Conservation (phyloP, 2,113 vertebrate species). For the Cettia cetti region DNA sequence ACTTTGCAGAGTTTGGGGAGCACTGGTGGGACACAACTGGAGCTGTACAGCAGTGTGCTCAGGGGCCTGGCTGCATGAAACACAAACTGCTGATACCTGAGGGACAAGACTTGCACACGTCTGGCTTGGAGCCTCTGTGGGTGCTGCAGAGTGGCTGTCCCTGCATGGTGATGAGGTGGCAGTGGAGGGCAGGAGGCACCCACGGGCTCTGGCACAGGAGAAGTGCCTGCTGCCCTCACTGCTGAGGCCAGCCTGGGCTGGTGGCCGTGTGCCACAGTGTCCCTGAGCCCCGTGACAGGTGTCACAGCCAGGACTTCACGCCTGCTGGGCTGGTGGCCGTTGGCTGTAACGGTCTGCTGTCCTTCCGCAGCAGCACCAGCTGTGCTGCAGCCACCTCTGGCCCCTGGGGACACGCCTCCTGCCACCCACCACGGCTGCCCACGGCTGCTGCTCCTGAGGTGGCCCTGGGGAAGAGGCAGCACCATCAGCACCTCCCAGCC, state of each 20-base stretch:
- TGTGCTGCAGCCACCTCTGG: background rate
- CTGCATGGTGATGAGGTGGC: background rate
- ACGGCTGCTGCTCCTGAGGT: background rate
- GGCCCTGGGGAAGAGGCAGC: background rate
- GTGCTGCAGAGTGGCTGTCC: background rate
- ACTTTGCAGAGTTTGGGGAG: no score
- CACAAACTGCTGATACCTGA: background rate
- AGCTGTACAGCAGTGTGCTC: background rate
- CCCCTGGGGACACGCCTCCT: background rate
- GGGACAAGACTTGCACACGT: background rate
- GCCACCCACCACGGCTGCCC: fast-evolving
- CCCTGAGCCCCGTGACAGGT: background rate
- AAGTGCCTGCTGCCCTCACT: no score
- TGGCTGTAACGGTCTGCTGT: background rate
- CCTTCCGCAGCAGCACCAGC: background rate
- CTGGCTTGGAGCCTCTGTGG: background rate
- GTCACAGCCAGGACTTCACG: background rate
- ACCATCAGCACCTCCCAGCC: background rate
- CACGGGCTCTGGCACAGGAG: background rate
- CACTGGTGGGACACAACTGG: background rate
- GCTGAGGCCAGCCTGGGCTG: background rate
- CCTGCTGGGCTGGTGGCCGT: background rate
- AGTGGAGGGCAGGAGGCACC: background rate
- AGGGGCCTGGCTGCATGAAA: background rate
- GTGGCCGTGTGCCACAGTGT: fast-evolving